Evolutionary conservation across 2,888 invertebrate species (phyloP).

Genomic region (Drosophila limbata): DNA sequence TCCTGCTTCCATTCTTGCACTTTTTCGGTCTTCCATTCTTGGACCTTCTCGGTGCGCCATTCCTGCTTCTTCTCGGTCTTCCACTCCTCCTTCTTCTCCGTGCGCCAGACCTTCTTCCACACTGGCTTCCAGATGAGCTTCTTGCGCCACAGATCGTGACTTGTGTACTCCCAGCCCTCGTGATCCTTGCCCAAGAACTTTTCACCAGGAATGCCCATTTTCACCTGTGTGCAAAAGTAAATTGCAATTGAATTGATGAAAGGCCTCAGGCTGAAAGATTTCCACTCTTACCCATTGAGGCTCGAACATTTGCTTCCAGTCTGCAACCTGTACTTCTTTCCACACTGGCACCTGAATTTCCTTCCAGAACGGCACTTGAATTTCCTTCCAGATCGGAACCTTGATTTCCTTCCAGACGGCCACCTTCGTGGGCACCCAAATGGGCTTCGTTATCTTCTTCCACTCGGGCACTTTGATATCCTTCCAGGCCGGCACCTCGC

Average conservation of each 20-base stretch:
- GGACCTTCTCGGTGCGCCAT: conserved; percentile 87
- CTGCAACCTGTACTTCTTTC: conserved; percentile 86
- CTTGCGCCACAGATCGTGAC: conserved; percentile 94
- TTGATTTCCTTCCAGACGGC: conserved; percentile 90
- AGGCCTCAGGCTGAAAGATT: neutral
- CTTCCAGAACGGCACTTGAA: conserved; percentile 87
- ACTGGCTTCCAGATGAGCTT: conserved; percentile 89
- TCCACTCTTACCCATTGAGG: conserved; percentile 86
- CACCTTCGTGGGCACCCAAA: conserved; percentile 87
- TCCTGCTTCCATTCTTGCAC: conserved; percentile 93
- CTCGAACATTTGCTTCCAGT: conserved; percentile 87
- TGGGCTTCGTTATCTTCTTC: conserved; percentile 86
- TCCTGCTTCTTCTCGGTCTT: conserved; percentile 90
- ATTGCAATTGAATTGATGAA: too few species aligned
- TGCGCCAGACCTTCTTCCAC: conserved; percentile 92
- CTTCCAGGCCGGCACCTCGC: conserved; percentile 91
- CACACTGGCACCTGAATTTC: conserved; percentile 90
- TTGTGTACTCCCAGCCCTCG: conserved; percentile 93
- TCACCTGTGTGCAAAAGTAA: conserved; percentile 71
- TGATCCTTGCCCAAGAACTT: conserved; percentile 93
- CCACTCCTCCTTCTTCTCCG: conserved; percentile 92
- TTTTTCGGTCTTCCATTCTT: conserved; percentile 92
- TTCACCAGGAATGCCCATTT: conserved; percentile 91
- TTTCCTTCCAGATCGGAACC: conserved; percentile 86
- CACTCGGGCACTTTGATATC: conserved; percentile 90